A percentile compares a stretch with the other conserved stretches of the same genome.
These are phyloP conservation scores for Tenualosa thibaudeaui DNA, from an alignment of 2,797 vertebrate species.

Conservation along the genomic window DNA sequence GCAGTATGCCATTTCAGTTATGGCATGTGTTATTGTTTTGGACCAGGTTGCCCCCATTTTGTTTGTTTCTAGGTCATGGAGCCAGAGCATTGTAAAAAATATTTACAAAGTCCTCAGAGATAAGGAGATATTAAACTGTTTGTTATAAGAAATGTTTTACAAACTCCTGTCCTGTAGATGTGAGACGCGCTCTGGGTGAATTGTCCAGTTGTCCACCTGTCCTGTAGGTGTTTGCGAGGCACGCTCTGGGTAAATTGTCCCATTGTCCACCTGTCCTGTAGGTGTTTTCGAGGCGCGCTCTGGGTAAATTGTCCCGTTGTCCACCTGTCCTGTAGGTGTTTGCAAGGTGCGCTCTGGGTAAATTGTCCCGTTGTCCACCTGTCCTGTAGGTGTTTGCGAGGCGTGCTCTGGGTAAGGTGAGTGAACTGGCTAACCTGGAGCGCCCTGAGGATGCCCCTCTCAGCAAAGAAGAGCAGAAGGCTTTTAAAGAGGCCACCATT, in stretches of 20 bases:
- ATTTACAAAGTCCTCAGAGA: too few species aligned
- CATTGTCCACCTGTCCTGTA: conserved; percentile 21
- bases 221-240: neutral
- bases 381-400: conserved; percentile 84
- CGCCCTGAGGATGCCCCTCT: conserved; percentile 62
- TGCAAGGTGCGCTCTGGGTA: neutral
- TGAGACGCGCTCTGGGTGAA: conserved; percentile 82
- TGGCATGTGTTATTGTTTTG: too few species aligned
- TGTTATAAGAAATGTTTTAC: too few species aligned
- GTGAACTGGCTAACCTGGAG: conserved; percentile 81
- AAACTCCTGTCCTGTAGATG: neutral
- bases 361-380: conserved; percentile 10
- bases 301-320: too few species aligned
- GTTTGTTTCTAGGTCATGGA: too few species aligned
- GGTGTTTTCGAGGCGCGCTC: too few species aligned
- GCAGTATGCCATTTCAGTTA: too few species aligned
- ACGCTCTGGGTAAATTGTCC: neutral
- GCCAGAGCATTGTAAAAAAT: too few species aligned
- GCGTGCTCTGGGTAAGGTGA: conserved; percentile 86
- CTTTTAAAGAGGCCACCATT: conserved; percentile 84
- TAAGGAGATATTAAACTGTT: too few species aligned
- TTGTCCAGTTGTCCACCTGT: neutral
- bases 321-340: neutral
- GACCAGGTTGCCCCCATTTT: too few species aligned
- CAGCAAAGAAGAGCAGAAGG: conserved; percentile 68